Evolutionary conservation across 1,140 invertebrate species (phyloP).

Genomic region (Platyura marginata): DNA sequence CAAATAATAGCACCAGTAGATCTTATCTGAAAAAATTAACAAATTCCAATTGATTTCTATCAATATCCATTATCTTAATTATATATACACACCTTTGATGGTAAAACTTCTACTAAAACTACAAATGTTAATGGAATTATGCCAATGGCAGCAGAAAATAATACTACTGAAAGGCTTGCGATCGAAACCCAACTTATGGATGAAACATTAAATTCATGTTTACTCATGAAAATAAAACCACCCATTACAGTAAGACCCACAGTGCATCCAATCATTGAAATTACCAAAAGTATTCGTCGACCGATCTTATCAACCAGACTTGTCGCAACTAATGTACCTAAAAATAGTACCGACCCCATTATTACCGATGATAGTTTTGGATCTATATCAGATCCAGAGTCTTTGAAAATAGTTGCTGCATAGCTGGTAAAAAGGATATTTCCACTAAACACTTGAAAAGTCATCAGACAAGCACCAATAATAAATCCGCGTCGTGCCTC

Average conservation of each 20-base stretch:
- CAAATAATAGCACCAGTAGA: neutral
- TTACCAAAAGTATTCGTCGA: neutral
- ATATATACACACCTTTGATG: conserved; percentile 16
- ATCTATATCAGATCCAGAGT: conserved; percentile 32
- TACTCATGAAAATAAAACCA: neutral
- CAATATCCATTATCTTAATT: neutral
- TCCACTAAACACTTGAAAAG: neutral
- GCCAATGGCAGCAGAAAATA: conserved; percentile 16
- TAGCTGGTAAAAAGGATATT: conserved; percentile 15
- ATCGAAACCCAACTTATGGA: conserved; percentile 16
- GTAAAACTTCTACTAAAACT: conserved; percentile 15
- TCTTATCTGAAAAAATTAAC: neutral
- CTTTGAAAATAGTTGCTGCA: conserved; percentile 37
- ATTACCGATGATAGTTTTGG: conserved; percentile 32
- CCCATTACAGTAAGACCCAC: neutral
- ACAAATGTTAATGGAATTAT: conserved; percentile 17
- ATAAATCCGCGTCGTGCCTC: neutral
- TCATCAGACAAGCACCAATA: neutral
- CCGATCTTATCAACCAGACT: conserved; percentile 13
- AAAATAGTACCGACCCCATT: conserved; percentile 27
- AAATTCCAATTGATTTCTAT: neutral
- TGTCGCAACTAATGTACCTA: conserved; percentile 21
- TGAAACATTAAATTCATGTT: conserved; percentile 9
- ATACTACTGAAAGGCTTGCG: conserved; percentile 12
- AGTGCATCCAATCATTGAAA: neutral